A percentile compares a stretch with the other conserved stretches of the same genome.
phyloP scores from a whole-genome alignment of 2,797 vertebrate genomes.

The Sebastes matsubarae region DNA sequence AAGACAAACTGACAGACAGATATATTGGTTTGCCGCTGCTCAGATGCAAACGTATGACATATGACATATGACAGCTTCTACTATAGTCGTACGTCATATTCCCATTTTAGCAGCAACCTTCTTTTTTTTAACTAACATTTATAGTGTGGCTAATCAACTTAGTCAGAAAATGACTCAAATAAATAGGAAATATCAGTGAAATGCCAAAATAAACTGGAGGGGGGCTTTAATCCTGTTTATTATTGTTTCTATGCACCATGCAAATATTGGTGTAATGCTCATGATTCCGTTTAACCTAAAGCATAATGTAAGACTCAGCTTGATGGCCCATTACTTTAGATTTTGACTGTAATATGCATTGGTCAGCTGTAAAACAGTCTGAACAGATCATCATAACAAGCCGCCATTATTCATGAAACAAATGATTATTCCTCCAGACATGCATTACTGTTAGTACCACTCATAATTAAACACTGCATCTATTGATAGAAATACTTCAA shows the following conservation, averaged over 20 bases:
- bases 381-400: neutral
- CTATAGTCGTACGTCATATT: too few species aligned
- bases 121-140: too few species aligned
- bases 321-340: neutral
- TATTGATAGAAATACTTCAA: constrained; percentile 51
- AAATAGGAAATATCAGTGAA: too few species aligned
- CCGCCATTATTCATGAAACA: neutral
- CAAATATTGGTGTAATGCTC: constrained; percentile 12
- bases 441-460: neutral
- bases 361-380: neutral
- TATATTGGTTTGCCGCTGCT: too few species aligned
- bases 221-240: constrained; percentile 21
- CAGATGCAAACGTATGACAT: too few species aligned
- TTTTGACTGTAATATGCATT: neutral
- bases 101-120: too few species aligned
- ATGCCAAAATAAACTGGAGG: too few species aligned
- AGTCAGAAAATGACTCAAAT: too few species aligned
- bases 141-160: too few species aligned
- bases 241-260: constrained; percentile 22
- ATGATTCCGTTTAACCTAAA: neutral
- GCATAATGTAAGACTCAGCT: neutral
- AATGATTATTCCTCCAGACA: constrained; percentile 3
- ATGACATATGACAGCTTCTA: too few species aligned
- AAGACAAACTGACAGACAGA: too few species aligned
- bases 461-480: constrained; percentile 6